Percentiles rank a stretch among this genome's conserved stretches.
Evolutionary conservation across 2,797 vertebrate genomes (phyloP).

Genomic region (Yasuhikotakia modesta): DNA sequence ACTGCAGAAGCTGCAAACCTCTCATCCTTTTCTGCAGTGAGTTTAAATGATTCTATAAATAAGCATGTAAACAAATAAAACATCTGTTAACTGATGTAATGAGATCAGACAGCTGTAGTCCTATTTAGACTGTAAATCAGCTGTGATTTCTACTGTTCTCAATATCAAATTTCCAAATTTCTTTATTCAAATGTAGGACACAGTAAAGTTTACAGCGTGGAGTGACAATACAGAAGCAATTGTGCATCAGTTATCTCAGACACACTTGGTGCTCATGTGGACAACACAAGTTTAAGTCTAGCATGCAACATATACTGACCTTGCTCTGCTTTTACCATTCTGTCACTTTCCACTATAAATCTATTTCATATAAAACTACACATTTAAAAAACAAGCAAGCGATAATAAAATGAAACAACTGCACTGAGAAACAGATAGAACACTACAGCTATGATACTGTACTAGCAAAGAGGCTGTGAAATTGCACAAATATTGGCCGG

Average conservation of each 20-base stretch:
- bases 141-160: slow-evolving; percentile 33
- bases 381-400: too few species aligned
- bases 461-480: too few species aligned
- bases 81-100: slow-evolving; percentile 32
- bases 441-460: too few species aligned
- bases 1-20: slow-evolving; percentile 28
- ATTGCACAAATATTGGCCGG: too few species aligned
- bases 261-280: not conserved
- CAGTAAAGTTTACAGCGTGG: slow-evolving; percentile 25
- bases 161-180: slow-evolving; percentile 31
- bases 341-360: too few species aligned
- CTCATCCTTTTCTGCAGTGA: slow-evolving; percentile 11
- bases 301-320: too few species aligned
- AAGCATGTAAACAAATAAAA: slow-evolving; percentile 48
- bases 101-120: slow-evolving; percentile 43
- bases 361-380: too few species aligned
- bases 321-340: too few species aligned
- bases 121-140: slow-evolving; percentile 27
- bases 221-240: not conserved
- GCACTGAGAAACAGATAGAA: too few species aligned
- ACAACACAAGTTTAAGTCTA: not conserved
- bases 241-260: not conserved
- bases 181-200: slow-evolving; percentile 47
- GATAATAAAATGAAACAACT: too few species aligned
- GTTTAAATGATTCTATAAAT: slow-evolving; percentile 41